Base-by-base conservation (phyloP, 2,113 vertebrate genomes). In the Callorhinus ursinus region DNA sequence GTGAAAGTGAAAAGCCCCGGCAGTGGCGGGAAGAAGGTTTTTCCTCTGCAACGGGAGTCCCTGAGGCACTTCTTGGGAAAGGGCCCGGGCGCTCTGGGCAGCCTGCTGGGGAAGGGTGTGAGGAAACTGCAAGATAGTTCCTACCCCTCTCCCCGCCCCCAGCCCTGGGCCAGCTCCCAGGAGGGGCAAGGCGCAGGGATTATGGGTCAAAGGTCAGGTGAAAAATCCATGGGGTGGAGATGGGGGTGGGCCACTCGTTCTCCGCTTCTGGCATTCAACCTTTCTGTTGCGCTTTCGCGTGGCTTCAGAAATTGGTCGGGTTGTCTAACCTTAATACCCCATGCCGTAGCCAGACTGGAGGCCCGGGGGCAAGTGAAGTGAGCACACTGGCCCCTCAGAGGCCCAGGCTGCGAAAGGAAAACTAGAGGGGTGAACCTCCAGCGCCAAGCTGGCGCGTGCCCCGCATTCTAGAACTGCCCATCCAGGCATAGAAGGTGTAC, bases 21-120 rank as follows among this genome's bases (percentile, higher is more conserved):
- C 51, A n/a, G 42, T 28, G 90, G 94, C 49, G 21, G 69, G 94
- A 88, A 92, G 93, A 55, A 77, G 95, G 80, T 26, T 90, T 96
- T 83, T 71, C 86, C 82, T 95, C 77, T 79, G 96, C 95, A 74
- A 4, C 2, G 59, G 74, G 95, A 96, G 71, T 96, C 96, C 94
- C 96, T 69, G 94, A 94, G 95, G 95, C 92, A 95, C 96, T 96
- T 84, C 46, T 94, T 97, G 95, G 95, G 96, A 97, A 94, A 92
- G 80, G 97, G 97, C 95, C 97, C 63, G 84, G 90, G 67, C 10
- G 55, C 80, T 96, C 82, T 24, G 95, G 95, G 92, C 80, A 97
- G 95, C 80, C 59, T 95, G 26, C 69, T 67, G 69, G 61, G 88
- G 90, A 90, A 94, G 84, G 55, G 90, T 83, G 93, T 97, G 95